Evolutionary conservation across 2,113 vertebrate species (phyloP).

Genomic region (Trogon surrucura): DNA sequence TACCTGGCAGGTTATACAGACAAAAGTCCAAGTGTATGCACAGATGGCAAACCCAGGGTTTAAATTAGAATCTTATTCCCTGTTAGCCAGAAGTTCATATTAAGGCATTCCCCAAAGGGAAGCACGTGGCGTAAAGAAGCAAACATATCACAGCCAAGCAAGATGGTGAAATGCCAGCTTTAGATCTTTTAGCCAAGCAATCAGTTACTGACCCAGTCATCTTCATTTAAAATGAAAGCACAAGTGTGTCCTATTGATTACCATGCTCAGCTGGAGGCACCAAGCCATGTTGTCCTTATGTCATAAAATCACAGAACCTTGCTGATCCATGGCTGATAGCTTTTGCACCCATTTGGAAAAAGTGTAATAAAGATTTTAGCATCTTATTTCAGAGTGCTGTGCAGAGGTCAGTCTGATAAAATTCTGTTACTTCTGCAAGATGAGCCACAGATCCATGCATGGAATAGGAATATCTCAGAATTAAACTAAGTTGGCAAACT

Average conservation of each 20-base stretch:
- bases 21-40: conserved; percentile 33
- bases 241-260: conserved; percentile 30
- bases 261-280: conserved; percentile 28
- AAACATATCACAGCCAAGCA: conserved; percentile 41
- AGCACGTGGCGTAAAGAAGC: conserved; percentile 25
- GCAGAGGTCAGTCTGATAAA: neutral
- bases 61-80: conserved; percentile 53
- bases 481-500: neutral
- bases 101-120: conserved; percentile 49
- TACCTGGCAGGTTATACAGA: conserved; percentile 52
- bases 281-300: neutral
- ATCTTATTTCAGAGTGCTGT: neutral
- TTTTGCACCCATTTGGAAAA: conserved; percentile 15
- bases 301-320: conserved; percentile 1
- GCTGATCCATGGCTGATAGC: neutral
- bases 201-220: conserved; percentile 49
- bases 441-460: neutral
- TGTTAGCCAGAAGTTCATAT: conserved; percentile 28
- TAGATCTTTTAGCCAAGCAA: conserved; percentile 23
- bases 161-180: conserved; percentile 55
- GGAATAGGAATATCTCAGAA: neutral
- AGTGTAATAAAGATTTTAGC: neutral
- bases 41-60: conserved; percentile 53
- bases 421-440: neutral
- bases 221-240: conserved; percentile 40